These are phyloP conservation scores for Ariopsis seemanni DNA, from an alignment of 2,113 vertebrate genomes.

Conservation along the genomic window DNA sequence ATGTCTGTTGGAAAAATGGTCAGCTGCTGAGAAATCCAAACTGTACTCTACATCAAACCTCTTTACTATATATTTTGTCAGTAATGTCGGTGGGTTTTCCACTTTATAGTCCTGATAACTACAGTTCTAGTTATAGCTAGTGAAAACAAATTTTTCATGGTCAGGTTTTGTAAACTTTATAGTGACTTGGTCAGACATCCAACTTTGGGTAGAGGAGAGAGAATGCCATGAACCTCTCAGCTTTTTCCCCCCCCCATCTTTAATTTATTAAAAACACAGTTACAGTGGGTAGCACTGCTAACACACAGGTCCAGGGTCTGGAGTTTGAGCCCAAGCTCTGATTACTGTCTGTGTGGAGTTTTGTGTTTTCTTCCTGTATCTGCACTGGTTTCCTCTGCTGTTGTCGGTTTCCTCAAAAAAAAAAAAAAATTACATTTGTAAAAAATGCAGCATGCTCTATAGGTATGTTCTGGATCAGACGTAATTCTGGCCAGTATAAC, in stretches of 20 bases:
- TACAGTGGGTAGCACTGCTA: not conserved
- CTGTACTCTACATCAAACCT: not conserved
- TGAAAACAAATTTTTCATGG: not conserved
- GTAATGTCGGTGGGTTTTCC: not conserved
- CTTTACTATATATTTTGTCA: not conserved
- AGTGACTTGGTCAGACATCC: not conserved
- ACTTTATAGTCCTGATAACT: not conserved
- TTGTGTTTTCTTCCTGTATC: not conserved
- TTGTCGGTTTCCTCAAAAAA: too few relatives aligned
- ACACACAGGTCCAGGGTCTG: not conserved
- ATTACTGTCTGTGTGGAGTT: not conserved
- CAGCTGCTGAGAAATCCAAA: not conserved
- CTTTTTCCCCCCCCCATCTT: too few relatives aligned
- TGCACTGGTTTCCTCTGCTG: not conserved
- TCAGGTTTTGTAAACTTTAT: not conserved
- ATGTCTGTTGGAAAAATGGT: not conserved
- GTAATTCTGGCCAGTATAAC: not conserved
- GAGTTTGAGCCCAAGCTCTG: not conserved
- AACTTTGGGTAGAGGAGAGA: not conserved
- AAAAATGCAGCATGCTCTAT: not conserved
- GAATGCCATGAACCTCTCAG: not conserved
- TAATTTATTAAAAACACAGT: not conserved
- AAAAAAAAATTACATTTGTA: too few relatives aligned
- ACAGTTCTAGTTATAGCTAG: not conserved
- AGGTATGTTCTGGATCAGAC: not conserved